Conservation (phyloP, 2,888 invertebrate species). For the Coelopa pilipes region DNA sequence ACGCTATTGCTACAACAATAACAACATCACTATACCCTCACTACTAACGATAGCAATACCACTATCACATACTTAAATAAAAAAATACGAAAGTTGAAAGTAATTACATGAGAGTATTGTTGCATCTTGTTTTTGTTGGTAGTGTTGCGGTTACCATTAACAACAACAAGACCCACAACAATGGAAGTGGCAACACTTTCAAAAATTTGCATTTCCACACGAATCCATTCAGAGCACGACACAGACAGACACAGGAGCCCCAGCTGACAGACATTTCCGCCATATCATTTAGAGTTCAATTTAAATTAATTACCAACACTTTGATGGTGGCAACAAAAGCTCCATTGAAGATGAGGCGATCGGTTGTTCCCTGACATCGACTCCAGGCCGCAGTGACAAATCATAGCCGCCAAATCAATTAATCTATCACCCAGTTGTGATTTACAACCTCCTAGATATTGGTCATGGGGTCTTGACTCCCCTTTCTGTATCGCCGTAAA, state of each 20-base stretch:
- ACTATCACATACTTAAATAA: too few relatives aligned
- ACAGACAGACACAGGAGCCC: too few relatives aligned
- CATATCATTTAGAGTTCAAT: neutral
- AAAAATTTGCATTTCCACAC: constrained; percentile 1
- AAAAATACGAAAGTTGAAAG: neutral
- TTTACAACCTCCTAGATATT: too few relatives aligned
- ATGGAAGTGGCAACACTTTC: constrained; percentile 9
- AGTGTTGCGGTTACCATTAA: neutral
- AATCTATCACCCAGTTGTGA: too few relatives aligned
- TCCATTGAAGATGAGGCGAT: neutral
- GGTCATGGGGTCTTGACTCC: too few relatives aligned
- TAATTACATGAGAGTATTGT: neutral
- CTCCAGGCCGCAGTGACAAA: neutral
- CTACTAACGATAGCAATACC: too few relatives aligned
- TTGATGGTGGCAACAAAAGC: neutral
- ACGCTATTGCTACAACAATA: constrained; percentile 11
- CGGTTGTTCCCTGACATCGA: neutral
- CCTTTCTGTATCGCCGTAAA: too few relatives aligned
- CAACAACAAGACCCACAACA: neutral
- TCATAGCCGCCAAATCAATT: too few relatives aligned
- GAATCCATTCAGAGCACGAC: too few relatives aligned
- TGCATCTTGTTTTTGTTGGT: too few relatives aligned
- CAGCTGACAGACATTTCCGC: neutral
- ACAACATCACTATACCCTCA: neutral
- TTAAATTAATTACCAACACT: neutral